Evolutionary conservation across 2,113 vertebrate genomes (phyloP).

Genomic region (Gobio gobio): DNA sequence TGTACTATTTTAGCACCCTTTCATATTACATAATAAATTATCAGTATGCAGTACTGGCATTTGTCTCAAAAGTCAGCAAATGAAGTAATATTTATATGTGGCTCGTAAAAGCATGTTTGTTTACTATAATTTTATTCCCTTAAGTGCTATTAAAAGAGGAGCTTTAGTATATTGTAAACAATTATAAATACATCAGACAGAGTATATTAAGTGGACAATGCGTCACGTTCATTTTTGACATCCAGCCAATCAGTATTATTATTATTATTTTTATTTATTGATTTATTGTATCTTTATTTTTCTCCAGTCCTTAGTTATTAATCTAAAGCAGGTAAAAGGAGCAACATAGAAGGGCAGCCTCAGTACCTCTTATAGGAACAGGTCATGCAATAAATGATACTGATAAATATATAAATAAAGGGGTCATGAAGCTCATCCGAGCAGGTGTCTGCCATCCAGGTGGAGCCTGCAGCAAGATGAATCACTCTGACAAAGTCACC

Average conservation of each 20-base stretch:
- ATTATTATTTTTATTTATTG: neutral
- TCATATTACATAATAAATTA: neutral
- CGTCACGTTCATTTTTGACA: neutral
- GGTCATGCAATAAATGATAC: neutral
- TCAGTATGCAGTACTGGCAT: neutral
- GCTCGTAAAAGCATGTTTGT: neutral
- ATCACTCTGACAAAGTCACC: conserved; percentile 54
- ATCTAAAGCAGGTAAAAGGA: neutral
- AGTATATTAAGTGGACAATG: neutral
- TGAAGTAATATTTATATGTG: neutral
- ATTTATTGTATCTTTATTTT: neutral
- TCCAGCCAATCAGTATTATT: neutral
- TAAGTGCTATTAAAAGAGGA: neutral
- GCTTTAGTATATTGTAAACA: neutral
- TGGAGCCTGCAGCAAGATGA: conserved; percentile 44
- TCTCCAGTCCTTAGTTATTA: neutral
- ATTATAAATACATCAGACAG: neutral
- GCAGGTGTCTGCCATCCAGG: conserved; percentile 43
- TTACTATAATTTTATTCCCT: neutral
- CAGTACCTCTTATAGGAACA: conserved; percentile 1
- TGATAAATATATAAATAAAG: conserved; percentile 30
- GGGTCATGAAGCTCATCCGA: neutral
- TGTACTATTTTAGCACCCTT: no score
- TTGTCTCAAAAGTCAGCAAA: neutral
- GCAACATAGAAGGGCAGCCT: neutral